These are phyloP conservation scores for Drosophila trapezifrons DNA, from an alignment of 1,140 invertebrate species.

Conservation along the genomic window DNA sequence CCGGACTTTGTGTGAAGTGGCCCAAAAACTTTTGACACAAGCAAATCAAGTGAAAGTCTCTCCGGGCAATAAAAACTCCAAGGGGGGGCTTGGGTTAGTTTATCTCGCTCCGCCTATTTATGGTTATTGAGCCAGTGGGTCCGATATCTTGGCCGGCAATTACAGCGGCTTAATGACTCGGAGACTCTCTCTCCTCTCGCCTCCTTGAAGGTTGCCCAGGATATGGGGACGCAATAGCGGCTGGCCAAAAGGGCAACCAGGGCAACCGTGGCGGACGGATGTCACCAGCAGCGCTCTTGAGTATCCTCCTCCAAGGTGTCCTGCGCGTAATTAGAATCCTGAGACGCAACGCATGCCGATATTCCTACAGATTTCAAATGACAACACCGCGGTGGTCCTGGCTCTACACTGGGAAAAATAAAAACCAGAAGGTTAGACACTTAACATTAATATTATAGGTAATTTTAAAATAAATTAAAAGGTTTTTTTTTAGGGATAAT, in stretches of 20 bases:
- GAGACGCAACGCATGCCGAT: slow-evolving; percentile 67
- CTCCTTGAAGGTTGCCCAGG: slow-evolving; percentile 46
- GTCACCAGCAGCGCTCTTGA: slow-evolving; percentile 72
- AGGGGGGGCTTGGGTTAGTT: slow-evolving; percentile 40
- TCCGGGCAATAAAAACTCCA: slow-evolving; percentile 68
- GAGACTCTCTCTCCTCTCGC: slow-evolving; percentile 24
- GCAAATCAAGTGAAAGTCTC: slow-evolving; percentile 72
- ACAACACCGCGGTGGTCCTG: slow-evolving; percentile 73
- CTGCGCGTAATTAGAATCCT: slow-evolving; percentile 76
- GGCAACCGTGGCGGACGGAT: slow-evolving; percentile 71
- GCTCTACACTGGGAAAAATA: slow-evolving; percentile 7
- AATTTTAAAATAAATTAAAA: too few relatives aligned
- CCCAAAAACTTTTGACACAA: slow-evolving; percentile 62
- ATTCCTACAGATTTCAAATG: slow-evolving; percentile 71
- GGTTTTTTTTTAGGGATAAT: too few relatives aligned
- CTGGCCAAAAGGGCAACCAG: slow-evolving; percentile 44
- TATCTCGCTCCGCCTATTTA: slow-evolving; percentile 55
- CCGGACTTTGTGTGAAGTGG: slow-evolving; percentile 45
- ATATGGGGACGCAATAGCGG: not conserved
- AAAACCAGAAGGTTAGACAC: too few relatives aligned
- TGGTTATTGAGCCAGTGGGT: slow-evolving; percentile 61
- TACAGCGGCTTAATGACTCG: slow-evolving; percentile 78
- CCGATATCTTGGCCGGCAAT: slow-evolving; percentile 63
- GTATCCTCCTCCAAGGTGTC: slow-evolving; percentile 55
- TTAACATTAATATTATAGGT: not conserved